A percentile compares a stretch with the other conserved stretches of the same genome.
These are phyloP conservation scores for Neocrepidodera transversa DNA, from an alignment of 2,888 invertebrate genomes.

Conservation along the genomic window DNA sequence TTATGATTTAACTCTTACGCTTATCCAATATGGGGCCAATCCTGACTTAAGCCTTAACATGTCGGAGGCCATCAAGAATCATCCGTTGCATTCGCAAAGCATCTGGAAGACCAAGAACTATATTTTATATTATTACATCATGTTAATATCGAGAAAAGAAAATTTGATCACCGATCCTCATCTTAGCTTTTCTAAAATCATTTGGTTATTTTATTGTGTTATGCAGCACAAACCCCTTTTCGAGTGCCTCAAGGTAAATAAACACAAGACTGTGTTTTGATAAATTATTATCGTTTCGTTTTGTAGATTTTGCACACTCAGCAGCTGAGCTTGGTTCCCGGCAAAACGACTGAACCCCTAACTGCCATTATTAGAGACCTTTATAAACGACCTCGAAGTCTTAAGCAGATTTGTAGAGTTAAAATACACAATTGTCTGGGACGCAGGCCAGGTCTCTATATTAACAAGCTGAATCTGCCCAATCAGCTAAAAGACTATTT, in stretches of 20 bases:
- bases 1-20: slow-evolving; percentile 73
- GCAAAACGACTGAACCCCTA: slow-evolving; percentile 68
- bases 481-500: slow-evolving; percentile 73
- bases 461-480: slow-evolving; percentile 73
- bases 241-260: slow-evolving; percentile 66
- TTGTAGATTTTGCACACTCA: slow-evolving; percentile 68
- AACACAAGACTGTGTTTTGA: background rate
- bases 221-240: slow-evolving; percentile 75
- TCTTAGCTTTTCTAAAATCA: slow-evolving; percentile 70
- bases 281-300: no score
- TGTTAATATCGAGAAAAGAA: slow-evolving; percentile 73
- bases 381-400: slow-evolving; percentile 70
- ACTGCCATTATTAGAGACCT: slow-evolving; percentile 69
- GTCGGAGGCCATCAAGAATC: slow-evolving; percentile 59
- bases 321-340: slow-evolving; percentile 69
- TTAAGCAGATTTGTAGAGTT: slow-evolving; percentile 77
- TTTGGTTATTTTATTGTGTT: slow-evolving; percentile 69
- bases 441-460: slow-evolving; percentile 69
- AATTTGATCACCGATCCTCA: slow-evolving; percentile 69
- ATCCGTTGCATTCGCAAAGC: slow-evolving; percentile 56
- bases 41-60: slow-evolving; percentile 69
- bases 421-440: slow-evolving; percentile 72
- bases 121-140: slow-evolving; percentile 74
- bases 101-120: slow-evolving; percentile 68
- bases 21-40: slow-evolving; percentile 78